Base-by-base conservation (phyloP, 2,113 vertebrate genomes). In the Osmerus eperlanus region DNA sequence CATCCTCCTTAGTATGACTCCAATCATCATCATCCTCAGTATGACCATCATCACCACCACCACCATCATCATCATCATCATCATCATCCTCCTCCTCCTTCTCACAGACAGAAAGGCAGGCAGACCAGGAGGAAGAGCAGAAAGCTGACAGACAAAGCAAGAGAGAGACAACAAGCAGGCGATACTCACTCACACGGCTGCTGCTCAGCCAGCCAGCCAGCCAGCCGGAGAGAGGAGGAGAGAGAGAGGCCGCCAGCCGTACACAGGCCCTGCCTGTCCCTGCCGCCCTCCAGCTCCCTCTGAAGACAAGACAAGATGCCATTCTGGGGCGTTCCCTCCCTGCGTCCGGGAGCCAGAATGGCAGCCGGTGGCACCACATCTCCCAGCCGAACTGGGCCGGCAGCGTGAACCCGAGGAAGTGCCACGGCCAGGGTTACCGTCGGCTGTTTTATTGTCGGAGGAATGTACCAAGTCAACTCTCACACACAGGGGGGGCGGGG, bases 401-500 rank as follows among this genome's bases (percentile, higher is more conserved):
- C 92, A 82, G 91, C 86, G 88, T 91, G 92, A 92, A 91, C 87
- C 81, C 89, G 94, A 92, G 94, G 92, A 90, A 94, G 92, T 93
- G 94, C 94, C 94, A 95, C 93, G 94, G 92, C 93, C 92, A 94
- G 94, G 87, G 93, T 93, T 94, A 92, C 91, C 92, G 94, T 92
- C 94, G 94, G 94, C 94, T 94, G 94, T 88, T 97, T 97, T 98
- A 98, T 98, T 95, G 96, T 97, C 92, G 91, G 93, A 94, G 95
- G 96, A 94, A 86, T 75, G 89, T 96, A 98, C 96, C 97, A 98
- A 95, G 90, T 96, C 83, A 85, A 87, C 76, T 75, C 68, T 79
- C 74, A 86, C 87, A 87, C 75, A 73, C 67, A 21, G 89, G 91
- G 92, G 86, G 85, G 86, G 88, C 90, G 91, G 76, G 79, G 2